A percentile compares a stretch with the other conserved stretches of the same genome.
Conservation (phyloP, 2,888 invertebrate species). For the Sinhomidia bicolor region DNA sequence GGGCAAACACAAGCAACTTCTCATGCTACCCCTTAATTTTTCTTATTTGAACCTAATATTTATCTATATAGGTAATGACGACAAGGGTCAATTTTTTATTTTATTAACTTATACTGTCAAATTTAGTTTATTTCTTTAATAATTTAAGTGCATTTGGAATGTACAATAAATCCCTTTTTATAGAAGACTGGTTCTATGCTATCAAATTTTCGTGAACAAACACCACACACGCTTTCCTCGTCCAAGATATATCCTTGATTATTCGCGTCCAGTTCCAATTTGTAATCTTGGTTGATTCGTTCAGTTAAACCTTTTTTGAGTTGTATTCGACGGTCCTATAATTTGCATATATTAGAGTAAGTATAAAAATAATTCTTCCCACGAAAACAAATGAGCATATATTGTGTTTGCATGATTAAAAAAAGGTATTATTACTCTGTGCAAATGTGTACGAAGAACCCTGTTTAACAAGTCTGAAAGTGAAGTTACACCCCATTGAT, state of each 20-base stretch:
- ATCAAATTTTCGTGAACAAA: constrained; percentile 76
- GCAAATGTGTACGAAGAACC: constrained; percentile 82
- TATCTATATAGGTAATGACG: too few relatives aligned
- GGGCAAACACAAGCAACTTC: too few relatives aligned
- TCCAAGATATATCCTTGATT: constrained; percentile 77
- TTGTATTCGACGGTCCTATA: constrained; percentile 71
- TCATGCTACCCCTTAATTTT: too few relatives aligned
- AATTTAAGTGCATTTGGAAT: constrained; percentile 75
- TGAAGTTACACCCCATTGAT: constrained; percentile 82
- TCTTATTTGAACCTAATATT: too few relatives aligned
- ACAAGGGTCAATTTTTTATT: too few relatives aligned
- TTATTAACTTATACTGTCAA: background rate
- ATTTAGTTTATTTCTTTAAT: background rate
- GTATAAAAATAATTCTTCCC: too few relatives aligned
- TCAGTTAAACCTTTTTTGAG: constrained; percentile 71
- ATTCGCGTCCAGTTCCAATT: constrained; percentile 67
- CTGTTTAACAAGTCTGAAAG: constrained; percentile 82
- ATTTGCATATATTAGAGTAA: background rate
- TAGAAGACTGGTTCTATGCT: constrained; percentile 75
- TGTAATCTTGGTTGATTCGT: constrained; percentile 72
- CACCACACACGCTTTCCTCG: constrained; percentile 78
- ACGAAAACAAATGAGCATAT: too few relatives aligned
- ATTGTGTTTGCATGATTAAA: too few relatives aligned
- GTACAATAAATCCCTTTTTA: constrained; percentile 77
- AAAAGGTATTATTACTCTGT: too few relatives aligned